These are phyloP conservation scores for Salvator merianae DNA, from an alignment of 2,113 vertebrate species.

Conservation along the genomic window DNA sequence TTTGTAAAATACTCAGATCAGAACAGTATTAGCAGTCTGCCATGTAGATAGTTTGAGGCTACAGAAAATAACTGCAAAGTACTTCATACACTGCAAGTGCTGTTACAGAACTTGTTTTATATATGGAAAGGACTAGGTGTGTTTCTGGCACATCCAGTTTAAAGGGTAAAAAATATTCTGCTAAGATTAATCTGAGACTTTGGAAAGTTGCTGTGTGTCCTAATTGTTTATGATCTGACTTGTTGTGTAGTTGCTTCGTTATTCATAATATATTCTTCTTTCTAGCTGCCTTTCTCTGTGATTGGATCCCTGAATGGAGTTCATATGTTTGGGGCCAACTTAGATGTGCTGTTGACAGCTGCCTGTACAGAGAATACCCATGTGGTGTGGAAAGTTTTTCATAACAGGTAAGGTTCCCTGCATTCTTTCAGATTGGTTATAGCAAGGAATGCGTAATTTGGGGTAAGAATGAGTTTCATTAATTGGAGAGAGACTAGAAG, in stretches of 20 bases:
- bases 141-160: not conserved
- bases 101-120: not conserved
- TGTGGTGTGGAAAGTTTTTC: conserved; percentile 88
- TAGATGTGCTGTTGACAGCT: conserved; percentile 77
- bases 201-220: not conserved
- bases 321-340: conserved; percentile 90
- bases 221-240: not conserved
- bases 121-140: not conserved
- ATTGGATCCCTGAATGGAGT: conserved; percentile 91
- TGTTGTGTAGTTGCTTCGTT: not conserved
- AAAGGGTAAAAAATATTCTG: not conserved
- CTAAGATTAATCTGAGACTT: not conserved
- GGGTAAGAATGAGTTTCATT: not conserved
- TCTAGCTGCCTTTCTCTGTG: conserved; percentile 85
- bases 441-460: not conserved
- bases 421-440: not conserved
- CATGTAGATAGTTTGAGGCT: no score
- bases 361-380: conserved; percentile 80
- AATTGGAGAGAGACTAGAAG: not conserved
- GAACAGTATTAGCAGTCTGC: no score
- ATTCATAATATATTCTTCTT: not conserved
- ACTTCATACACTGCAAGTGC: not conserved
- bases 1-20: no score
- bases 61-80: not conserved
- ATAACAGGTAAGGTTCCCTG: conserved; percentile 70